phyloP scores from a whole-genome alignment of 2,888 invertebrate species.

The Caenorhabditis sp. region DNA sequence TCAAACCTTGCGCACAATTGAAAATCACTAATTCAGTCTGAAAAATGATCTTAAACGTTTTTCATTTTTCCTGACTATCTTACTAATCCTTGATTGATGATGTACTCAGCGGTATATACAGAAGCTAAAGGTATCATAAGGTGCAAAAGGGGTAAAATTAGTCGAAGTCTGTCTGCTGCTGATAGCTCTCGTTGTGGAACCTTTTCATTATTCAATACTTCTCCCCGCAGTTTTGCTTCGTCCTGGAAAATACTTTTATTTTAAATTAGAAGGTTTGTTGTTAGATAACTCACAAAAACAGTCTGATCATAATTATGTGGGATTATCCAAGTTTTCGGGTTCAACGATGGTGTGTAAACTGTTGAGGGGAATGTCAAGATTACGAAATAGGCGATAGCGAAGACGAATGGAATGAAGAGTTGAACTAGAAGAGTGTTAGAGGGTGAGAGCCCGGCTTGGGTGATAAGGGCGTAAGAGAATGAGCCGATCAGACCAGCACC shows the following conservation, averaged over 20 bases:
- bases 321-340: constrained; percentile 61
- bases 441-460: constrained; percentile 70
- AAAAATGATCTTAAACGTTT: no score
- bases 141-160: constrained; percentile 74
- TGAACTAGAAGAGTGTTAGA: constrained; percentile 78
- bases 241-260: constrained; percentile 22
- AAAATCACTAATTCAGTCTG: constrained; percentile 63
- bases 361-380: constrained; percentile 40
- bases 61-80: constrained; percentile 2
- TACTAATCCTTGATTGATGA: constrained; percentile 65
- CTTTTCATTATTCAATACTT: constrained; percentile 19
- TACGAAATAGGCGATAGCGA: constrained; percentile 75
- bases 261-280: no score
- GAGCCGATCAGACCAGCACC: constrained; percentile 82
- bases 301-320: constrained; percentile 40
- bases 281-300: constrained; percentile 11
- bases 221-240: constrained; percentile 11
- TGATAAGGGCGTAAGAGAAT: constrained; percentile 75
- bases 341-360: constrained; percentile 41
- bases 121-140: constrained; percentile 82
- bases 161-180: constrained; percentile 10
- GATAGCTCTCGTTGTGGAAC: constrained; percentile 31
- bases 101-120: constrained; percentile 84
- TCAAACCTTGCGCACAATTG: constrained; percentile 61
- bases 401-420: constrained; percentile 79